phyloP scores from a whole-genome alignment of 2,888 invertebrate genomes.

The Germaria angustata region DNA sequence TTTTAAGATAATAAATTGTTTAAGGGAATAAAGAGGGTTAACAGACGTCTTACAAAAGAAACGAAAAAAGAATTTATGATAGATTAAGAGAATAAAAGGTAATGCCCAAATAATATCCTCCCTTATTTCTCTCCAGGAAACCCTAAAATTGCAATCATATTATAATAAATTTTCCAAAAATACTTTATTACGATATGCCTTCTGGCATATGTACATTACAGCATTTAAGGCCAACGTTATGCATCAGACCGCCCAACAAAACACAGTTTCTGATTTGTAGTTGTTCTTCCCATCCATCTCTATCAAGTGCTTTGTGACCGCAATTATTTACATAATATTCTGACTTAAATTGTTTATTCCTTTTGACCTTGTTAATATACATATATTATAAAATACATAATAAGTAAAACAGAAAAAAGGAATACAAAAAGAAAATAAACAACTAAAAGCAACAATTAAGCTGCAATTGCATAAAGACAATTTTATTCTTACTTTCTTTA shows the following conservation, averaged over 20 bases:
- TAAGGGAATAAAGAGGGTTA: conserved; percentile 46
- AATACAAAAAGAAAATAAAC: neutral
- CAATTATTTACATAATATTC: neutral
- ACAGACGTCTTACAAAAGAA: neutral
- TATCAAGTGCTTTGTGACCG: neutral
- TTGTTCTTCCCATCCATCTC: neutral
- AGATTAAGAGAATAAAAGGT: neutral
- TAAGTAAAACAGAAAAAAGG: neutral
- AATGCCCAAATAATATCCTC: neutral
- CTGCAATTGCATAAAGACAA: conserved; percentile 37
- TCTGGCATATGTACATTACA: too few species aligned
- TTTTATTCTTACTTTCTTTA: conserved; percentile 42
- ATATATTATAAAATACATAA: conserved; percentile 4
- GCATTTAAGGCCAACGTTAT: too few species aligned
- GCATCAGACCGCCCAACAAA: too few species aligned
- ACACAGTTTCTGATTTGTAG: too few species aligned
- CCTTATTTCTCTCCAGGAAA: neutral
- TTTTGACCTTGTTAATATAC: conserved; percentile 43
- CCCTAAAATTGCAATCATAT: too few species aligned
- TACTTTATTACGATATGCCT: too few species aligned
- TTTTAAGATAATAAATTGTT: conserved; percentile 61
- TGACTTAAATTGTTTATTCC: neutral
- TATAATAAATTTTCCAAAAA: too few species aligned
- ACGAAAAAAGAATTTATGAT: neutral
- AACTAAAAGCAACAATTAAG: conserved; percentile 50